Percentiles rank a stretch among this genome's conserved stretches.
Evolutionary conservation across 2,797 vertebrate genomes (phyloP).

Genomic region (Sorex maritimensis): DNA sequence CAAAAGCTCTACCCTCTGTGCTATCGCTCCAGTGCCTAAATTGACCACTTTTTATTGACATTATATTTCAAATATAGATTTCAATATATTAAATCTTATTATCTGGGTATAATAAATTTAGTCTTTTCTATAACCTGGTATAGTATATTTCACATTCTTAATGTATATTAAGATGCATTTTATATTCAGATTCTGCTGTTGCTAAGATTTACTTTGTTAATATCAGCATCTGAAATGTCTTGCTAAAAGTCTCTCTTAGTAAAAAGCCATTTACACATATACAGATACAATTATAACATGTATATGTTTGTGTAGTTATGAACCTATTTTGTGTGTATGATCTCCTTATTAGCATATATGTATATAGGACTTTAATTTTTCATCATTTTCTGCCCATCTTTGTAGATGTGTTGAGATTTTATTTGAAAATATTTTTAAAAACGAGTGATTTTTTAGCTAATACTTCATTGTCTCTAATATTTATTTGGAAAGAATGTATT

Average conservation of each 20-base stretch:
- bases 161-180: not conserved
- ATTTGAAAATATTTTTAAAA: not conserved
- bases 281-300: no score
- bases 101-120: not conserved
- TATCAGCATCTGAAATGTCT: not conserved
- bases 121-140: not conserved
- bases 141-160: not conserved
- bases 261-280: no score
- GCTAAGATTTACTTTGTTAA: slow-evolving; percentile 3
- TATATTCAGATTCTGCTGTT: not conserved
- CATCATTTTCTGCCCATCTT: not conserved
- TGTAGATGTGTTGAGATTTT: not conserved
- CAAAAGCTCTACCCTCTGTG: no score
- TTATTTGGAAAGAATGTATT: slow-evolving; percentile 13
- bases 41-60: not conserved
- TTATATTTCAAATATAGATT: not conserved
- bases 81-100: not conserved
- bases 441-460: not conserved
- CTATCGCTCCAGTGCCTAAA: no score
- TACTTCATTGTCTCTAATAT: not conserved
- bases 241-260: no score
- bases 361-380: no score
- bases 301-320: no score
- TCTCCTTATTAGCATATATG: no score
- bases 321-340: no score